A percentile compares a stretch with the other conserved stretches of the same genome.
Evolutionary conservation across 2,888 invertebrate species (phyloP).

Genomic region (Nemotelus nigrinus): DNA sequence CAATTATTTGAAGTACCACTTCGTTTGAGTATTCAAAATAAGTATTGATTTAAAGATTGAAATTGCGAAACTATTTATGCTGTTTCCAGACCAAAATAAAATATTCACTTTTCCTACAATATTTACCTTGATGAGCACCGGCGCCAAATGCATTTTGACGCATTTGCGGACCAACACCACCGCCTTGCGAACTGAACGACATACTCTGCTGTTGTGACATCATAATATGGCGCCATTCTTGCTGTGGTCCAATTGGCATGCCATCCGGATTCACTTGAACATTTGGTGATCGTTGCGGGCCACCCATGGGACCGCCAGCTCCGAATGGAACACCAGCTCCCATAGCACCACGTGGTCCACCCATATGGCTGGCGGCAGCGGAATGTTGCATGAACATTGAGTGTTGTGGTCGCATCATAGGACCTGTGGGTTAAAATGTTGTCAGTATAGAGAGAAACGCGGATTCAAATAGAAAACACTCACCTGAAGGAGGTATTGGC

Average conservation of each 20-base stretch:
- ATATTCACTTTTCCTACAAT: neutral
- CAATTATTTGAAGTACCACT: no score
- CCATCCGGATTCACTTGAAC: constrained; percentile 70
- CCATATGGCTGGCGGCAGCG: constrained; percentile 57
- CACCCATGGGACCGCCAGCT: constrained; percentile 64
- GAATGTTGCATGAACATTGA: constrained; percentile 68
- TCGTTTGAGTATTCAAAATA: no score
- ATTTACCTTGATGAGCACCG: constrained; percentile 54
- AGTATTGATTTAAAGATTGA: no score
- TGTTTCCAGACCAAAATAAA: neutral
- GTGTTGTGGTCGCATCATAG: constrained; percentile 75
- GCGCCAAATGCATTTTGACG: constrained; percentile 62
- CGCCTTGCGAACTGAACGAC: constrained; percentile 56
- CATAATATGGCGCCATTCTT: constrained; percentile 64
- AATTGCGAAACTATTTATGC: no score
- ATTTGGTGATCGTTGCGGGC: constrained; percentile 69
- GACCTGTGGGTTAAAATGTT: constrained; percentile 63
- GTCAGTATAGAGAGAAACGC: constrained; percentile 25
- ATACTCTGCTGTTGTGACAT: constrained; percentile 67
- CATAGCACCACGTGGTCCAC: constrained; percentile 59
- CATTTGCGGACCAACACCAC: constrained; percentile 56
- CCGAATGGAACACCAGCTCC: constrained; percentile 59
- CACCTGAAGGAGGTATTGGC: constrained; percentile 76
- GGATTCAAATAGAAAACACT: constrained; percentile 40
- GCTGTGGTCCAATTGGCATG: constrained; percentile 65